Conservation (phyloP, 2,888 invertebrate genomes). For the Drosophila neonasuta region DNA sequence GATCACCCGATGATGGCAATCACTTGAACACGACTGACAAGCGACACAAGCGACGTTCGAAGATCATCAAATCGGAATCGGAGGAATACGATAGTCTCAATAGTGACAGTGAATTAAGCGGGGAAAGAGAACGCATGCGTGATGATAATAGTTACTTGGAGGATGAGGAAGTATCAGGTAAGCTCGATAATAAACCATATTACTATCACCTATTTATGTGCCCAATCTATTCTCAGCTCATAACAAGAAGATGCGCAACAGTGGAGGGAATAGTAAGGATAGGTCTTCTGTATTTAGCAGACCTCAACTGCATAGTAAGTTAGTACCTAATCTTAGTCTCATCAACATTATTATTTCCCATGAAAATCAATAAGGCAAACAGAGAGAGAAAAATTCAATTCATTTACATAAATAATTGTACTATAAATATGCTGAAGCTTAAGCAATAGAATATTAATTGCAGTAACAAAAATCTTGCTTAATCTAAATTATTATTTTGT, state of each 20-base stretch:
- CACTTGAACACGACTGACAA: slow-evolving; percentile 75
- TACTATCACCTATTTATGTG: background rate
- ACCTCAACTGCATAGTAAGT: slow-evolving; percentile 85
- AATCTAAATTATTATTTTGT: no score
- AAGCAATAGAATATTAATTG: background rate
- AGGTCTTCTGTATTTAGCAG: slow-evolving; percentile 83
- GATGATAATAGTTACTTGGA: slow-evolving; percentile 83
- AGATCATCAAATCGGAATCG: slow-evolving; percentile 84
- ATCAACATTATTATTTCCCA: background rate
- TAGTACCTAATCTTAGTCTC: slow-evolving; percentile 82
- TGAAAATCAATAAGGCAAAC: background rate
- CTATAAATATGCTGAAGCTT: background rate
- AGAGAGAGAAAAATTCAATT: background rate
- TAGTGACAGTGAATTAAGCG: slow-evolving; percentile 84
- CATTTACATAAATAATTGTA: background rate
- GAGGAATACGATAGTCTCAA: slow-evolving; percentile 85
- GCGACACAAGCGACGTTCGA: slow-evolving; percentile 83
- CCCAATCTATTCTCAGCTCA: slow-evolving; percentile 57
- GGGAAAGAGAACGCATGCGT: slow-evolving; percentile 80
- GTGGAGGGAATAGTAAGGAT: slow-evolving; percentile 81
- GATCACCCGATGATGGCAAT: slow-evolving; percentile 61
- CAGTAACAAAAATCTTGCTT: no score
- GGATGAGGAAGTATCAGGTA: slow-evolving; percentile 80
- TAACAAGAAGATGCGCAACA: slow-evolving; percentile 80
- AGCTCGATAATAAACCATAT: background rate